Evolutionary conservation across 37 sponge, comb jelly and placozoan species (phyloP).

Genomic region (Diacarnus erythraeanus): DNA sequence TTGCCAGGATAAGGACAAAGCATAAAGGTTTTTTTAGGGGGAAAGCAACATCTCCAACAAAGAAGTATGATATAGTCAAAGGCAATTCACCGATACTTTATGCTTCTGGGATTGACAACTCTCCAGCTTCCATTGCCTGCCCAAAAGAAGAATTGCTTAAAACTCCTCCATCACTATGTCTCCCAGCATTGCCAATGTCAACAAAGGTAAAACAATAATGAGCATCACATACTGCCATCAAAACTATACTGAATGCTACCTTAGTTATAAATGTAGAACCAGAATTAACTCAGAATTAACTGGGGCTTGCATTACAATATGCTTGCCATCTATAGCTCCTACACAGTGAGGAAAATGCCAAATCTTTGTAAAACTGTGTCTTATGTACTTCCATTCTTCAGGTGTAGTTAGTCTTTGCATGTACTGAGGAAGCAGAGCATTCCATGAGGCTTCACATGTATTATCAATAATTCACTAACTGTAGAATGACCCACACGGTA

Average conservation of each 20-base stretch:
- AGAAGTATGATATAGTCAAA: not conserved
- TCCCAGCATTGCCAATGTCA: slow-evolving; percentile 36
- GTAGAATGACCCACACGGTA: not conserved
- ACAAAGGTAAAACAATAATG: not conserved
- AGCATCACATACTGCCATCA: not conserved
- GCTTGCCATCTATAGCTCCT: not conserved
- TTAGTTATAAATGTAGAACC: not conserved
- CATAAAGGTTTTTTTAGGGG: not conserved
- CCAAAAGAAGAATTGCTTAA: not conserved
- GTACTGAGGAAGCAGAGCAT: not conserved
- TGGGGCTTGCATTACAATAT: no score
- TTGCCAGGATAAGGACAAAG: not conserved
- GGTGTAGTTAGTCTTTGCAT: not conserved
- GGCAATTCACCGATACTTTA: not conserved
- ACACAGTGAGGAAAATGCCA: no score
- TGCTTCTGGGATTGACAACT: not conserved
- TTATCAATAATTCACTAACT: not conserved
- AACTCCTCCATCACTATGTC: slow-evolving; percentile 16
- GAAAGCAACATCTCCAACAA: not conserved
- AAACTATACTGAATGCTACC: not conserved
- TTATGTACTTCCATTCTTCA: no score
- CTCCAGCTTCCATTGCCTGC: not conserved
- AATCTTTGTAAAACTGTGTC: no score
- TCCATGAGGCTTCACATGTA: not conserved
- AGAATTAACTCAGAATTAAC: no score